phyloP scores from a whole-genome alignment of 1,140 invertebrate species.

The Wiebesia pumilae region DNA sequence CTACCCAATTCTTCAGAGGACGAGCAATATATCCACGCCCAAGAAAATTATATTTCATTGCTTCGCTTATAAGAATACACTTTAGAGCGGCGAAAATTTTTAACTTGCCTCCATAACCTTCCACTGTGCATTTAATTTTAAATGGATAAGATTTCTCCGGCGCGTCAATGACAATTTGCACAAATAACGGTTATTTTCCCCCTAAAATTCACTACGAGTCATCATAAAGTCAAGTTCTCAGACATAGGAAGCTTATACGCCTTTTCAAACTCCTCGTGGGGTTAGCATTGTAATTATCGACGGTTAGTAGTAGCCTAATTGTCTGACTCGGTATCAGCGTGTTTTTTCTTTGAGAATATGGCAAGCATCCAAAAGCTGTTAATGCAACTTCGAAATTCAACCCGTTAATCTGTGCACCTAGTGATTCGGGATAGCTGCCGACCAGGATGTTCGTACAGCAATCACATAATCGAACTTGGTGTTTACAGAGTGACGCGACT shows the following conservation, averaged over 20 bases:
- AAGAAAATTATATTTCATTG: constrained; percentile 6
- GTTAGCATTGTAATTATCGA: background rate
- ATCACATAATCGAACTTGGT: too few species aligned
- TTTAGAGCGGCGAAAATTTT: background rate
- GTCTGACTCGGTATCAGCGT: background rate
- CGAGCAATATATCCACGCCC: background rate
- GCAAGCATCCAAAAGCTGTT: background rate
- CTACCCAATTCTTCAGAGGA: background rate
- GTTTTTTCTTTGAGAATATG: background rate
- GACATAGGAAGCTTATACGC: background rate
- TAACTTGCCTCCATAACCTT: background rate
- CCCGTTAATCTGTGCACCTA: background rate
- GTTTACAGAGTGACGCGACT: too few species aligned
- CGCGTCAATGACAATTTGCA: background rate
- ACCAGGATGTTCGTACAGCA: background rate
- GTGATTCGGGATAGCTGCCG: background rate
- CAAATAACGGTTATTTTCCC: background rate
- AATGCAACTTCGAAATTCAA: background rate
- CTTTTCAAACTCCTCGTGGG: background rate
- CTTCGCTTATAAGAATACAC: background rate
- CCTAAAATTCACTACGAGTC: background rate
- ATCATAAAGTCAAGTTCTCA: background rate
- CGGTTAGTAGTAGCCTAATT: background rate
- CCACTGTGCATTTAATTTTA: background rate
- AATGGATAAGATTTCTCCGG: background rate